Evolutionary conservation across 2,113 vertebrate species (phyloP), one percentile per base, ranked within the genome.

Genomic region (Phylloscopus trochilus): DNA sequence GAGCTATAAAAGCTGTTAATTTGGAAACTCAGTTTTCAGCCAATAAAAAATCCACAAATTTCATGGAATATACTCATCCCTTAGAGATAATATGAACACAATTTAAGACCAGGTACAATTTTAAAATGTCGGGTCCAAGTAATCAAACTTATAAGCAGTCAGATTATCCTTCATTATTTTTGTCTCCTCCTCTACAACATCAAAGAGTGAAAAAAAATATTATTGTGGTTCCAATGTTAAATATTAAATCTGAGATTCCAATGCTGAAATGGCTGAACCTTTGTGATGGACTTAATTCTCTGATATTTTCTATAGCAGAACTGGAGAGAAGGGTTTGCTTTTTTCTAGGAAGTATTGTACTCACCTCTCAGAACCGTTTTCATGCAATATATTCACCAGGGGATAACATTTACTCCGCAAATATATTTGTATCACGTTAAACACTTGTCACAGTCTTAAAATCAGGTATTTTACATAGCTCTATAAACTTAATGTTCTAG

Each of bases 401-500:
- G 49, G 18, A 58, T 53, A 58, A 74, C 33, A 66, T 47, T 70
- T 89, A 84, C 27, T 90, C n/a, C 5, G 5, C 27, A 51, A 60
- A 78, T 90, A 66, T 73, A 83, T 96, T 88, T 94, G 58, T 93
- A 47, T n/a, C 35, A 49, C 23, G 92, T 31, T 91, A 89, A 93
- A 92, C 46, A 91, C 30, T 92, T 44, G 53, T 49, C 86, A 68
- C 15, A 91, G 75, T n/a, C 55, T 33, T 91, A 95, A 90, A 96
- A 55, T 33, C 73, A 35, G 41, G 49, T 89, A 97, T 66, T 96
- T 94, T 92, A 95, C 86, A 81, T 46, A 77, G n/a, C 27, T 89
- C 56, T 92, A 74, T 91, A 95, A 92, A 97, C 35, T 92, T 90
- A 87, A 93, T 89, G 41, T 92, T 93, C 53, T 86, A 86, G 33